Base-by-base conservation (phyloP, 2,888 invertebrate genomes). In the Trimorus sp. region DNA sequence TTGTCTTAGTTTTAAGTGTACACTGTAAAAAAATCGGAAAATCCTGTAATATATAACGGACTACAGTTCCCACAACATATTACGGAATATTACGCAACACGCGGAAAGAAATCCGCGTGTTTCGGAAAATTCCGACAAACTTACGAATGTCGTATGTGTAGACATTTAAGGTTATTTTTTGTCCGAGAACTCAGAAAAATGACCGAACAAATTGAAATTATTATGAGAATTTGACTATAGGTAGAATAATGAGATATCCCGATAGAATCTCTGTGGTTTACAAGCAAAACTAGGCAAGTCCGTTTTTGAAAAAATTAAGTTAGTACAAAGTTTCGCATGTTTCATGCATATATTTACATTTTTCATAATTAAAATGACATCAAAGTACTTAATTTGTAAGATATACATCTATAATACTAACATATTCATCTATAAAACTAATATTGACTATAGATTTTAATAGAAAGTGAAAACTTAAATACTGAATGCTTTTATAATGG, bases 11-110 rank as follows among this genome's bases (percentile, higher is more conserved):
- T 26, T 26, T 26, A 26, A 26, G 26, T 26, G 4, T 45, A 45
- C 12, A 45, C 45, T 45, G 45, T 45, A 45, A 45, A 45, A 45
- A 45, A 45, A 45, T 45, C 45, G 9, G 45, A 45, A 45, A 45
- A 45, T 45, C 6, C 11, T 7, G 45, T 45, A 45, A 45, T 4
- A 45, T 45, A 11, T 45, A 11, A 45, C 45, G 1, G 1, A 11
- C 2, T 45, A 45, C 45, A 45, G 45, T 45, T 45, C 11, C 12
- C 45, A 7, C 12, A 45, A 45, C 45, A 4, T 45, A 45, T 45
- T 45, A 45, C 45, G 45, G 1, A 45, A 45, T 45, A 4, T 45
- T 45, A 45, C 12, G 45, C 45, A 45, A 7, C 45, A 45, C 3
- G 45, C 6, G 45, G 45, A 45, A 45, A 45, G 6, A 45, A 4